These are phyloP conservation scores for Phaethon lepturus DNA, from an alignment of 2,113 vertebrate species.

Conservation along the genomic window DNA sequence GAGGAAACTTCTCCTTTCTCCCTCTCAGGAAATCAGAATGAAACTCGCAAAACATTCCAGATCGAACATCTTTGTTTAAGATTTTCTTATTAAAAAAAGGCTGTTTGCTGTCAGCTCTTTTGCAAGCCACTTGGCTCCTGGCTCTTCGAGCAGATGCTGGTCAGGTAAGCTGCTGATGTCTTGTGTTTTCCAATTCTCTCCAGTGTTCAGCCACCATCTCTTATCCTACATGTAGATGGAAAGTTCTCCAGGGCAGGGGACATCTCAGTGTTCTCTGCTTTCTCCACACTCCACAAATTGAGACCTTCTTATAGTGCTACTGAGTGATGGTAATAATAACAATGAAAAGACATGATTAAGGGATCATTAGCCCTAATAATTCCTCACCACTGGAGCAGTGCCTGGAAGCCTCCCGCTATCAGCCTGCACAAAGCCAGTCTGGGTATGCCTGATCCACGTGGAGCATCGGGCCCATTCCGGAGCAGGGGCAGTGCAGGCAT, in stretches of 20 bases:
- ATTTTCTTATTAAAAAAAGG: background rate
- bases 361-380: background rate
- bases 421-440: background rate
- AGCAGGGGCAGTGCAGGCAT: background rate
- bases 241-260: background rate
- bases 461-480: background rate
- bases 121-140: background rate
- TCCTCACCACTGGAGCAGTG: background rate
- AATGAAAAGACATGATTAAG: background rate
- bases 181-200: background rate
- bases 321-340: accelerated
- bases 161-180: background rate
- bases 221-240: background rate
- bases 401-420: background rate
- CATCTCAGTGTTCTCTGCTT: background rate
- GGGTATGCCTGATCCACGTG: background rate
- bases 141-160: background rate
- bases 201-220: background rate
- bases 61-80: background rate
- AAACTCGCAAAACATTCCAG: background rate
- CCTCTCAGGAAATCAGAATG: background rate
- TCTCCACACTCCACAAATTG: background rate
- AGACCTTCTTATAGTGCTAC: background rate
- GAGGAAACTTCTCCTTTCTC: background rate
- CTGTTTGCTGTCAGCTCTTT: background rate